Evolutionary conservation across 2,797 vertebrate genomes (phyloP).

Genomic region (Chromobotia macracanthus): DNA sequence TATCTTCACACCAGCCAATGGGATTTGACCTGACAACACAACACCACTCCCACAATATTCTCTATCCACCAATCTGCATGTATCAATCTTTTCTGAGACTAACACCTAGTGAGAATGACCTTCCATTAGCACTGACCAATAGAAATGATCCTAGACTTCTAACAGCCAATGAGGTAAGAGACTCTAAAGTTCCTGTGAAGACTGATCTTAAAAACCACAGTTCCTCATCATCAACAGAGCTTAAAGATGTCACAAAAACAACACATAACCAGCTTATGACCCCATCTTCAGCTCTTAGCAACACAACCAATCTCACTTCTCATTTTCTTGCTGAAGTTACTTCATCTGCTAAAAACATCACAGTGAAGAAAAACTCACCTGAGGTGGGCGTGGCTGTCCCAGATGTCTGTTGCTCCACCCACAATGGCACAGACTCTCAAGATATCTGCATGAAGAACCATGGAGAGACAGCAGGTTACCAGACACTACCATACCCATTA

Average conservation of each 20-base stretch:
- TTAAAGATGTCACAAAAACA: neutral
- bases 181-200: neutral
- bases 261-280: too few relatives aligned
- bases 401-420: constrained; percentile 62
- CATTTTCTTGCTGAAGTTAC: constrained; percentile 78
- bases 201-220: neutral
- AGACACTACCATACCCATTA: constrained; percentile 91
- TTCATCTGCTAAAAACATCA: constrained; percentile 71
- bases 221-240: neutral
- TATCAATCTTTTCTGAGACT: neutral
- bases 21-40: constrained; percentile 80
- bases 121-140: neutral
- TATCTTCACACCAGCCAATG: constrained; percentile 82
- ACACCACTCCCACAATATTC: constrained; percentile 74
- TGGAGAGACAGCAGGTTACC: constrained; percentile 83
- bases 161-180: neutral
- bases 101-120: neutral
- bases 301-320: neutral
- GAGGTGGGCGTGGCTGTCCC: constrained; percentile 75
- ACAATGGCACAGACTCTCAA: constrained; percentile 77
- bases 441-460: constrained; percentile 72
- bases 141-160: neutral
- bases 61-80: neutral
- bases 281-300: neutral
- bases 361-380: constrained; percentile 77